These are phyloP conservation scores for Octodonta nipae DNA, from an alignment of 2,888 invertebrate species.

Conservation along the genomic window DNA sequence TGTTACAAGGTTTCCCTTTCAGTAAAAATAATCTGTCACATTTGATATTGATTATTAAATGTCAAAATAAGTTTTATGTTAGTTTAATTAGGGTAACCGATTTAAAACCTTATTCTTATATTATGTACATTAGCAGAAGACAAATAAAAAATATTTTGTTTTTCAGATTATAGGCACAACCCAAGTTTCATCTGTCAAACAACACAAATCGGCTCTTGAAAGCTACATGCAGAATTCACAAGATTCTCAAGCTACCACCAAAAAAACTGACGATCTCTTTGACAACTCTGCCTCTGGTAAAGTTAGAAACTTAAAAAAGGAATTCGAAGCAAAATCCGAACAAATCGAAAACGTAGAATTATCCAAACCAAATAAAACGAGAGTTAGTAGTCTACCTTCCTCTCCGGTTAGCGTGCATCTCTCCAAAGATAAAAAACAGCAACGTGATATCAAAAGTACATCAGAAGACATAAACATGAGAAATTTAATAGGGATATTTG, in stretches of 20 bases:
- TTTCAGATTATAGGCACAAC: no score
- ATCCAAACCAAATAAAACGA: conserved; percentile 28
- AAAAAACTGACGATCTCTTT: conserved; percentile 30
- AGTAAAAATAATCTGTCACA: no score
- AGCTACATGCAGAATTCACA: conserved; percentile 29
- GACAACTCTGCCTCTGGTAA: conserved; percentile 41
- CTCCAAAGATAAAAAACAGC: conserved; percentile 20
- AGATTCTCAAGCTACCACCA: conserved; percentile 27
- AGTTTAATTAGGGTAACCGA: no score
- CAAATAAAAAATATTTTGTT: no score
- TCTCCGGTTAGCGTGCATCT: conserved; percentile 51
- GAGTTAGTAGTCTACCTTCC: conserved; percentile 44
- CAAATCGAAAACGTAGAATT: conserved; percentile 20
- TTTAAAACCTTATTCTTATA: no score
- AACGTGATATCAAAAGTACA: conserved; percentile 12
- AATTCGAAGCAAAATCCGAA: conserved; percentile 70
- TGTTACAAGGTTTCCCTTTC: no score
- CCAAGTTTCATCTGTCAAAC: conserved; percentile 41
- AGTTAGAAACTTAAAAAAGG: conserved; percentile 74
- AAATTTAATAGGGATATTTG: conserved; percentile 64
- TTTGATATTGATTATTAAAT: no score
- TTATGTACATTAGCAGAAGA: no score
- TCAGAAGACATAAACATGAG: conserved; percentile 57
- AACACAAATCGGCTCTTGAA: conserved; percentile 41
- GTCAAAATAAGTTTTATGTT: no score